phyloP scores from a whole-genome alignment of 2,888 invertebrate species.

The Trissolcus brochymenae region DNA sequence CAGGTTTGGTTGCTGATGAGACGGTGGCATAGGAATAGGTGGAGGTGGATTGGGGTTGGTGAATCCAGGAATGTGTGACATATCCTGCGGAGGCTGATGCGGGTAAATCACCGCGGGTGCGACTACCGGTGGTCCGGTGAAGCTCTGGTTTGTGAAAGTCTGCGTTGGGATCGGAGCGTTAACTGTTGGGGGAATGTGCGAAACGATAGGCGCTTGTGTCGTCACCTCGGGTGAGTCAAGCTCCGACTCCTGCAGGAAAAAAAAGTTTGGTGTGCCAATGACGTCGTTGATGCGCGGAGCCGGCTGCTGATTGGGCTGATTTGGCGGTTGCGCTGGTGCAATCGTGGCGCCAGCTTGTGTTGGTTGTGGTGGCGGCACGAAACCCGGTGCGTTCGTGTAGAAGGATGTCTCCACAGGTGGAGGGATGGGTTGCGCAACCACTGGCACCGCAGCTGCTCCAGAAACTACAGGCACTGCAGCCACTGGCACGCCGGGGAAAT shows the following conservation, averaged over 20 bases:
- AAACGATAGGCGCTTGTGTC: conserved; percentile 68
- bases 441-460: conserved; percentile 69
- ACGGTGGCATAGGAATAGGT: conserved; percentile 79
- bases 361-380: conserved; percentile 79
- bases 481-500: conserved; percentile 68
- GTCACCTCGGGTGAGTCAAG: conserved; percentile 83
- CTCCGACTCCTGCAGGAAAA: conserved; percentile 93
- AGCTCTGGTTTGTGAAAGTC: conserved; percentile 91
- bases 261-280: conserved; percentile 85
- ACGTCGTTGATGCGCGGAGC: conserved; percentile 85
- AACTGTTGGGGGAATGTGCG: conserved; percentile 77
- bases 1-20: conserved; percentile 70
- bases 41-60: conserved; percentile 79
- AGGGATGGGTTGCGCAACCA: conserved; percentile 72
- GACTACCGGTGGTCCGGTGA: conserved; percentile 77
- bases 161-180: conserved; percentile 84
- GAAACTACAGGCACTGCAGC: conserved; percentile 71
- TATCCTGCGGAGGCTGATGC: conserved; percentile 72
- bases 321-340: conserved; percentile 18
- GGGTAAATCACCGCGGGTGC: conserved; percentile 69
- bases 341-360: conserved; percentile 57
- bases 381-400: conserved; percentile 76
- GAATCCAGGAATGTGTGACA: conserved; percentile 77
- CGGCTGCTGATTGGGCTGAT: conserved; percentile 71
- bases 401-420: conserved; percentile 71